Percentiles rank a stretch among this genome's conserved stretches.
phyloP scores from a whole-genome alignment of 2,797 vertebrate species.

The Epinephelus coioides region DNA sequence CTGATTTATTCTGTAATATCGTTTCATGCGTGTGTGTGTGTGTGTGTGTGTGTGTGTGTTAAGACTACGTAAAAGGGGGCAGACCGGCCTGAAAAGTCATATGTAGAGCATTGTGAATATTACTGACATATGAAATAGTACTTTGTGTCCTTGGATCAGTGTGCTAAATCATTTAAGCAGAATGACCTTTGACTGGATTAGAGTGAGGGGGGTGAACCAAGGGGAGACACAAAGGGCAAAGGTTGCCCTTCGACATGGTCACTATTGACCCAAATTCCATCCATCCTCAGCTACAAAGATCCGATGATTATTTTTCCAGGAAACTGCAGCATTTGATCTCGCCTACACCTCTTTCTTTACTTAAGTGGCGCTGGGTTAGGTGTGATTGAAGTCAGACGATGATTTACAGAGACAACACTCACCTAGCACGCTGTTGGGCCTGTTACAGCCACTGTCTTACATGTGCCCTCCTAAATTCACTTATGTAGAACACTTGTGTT shows the following conservation, averaged over 20 bases:
- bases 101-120: conserved; percentile 80
- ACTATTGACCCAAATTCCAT: conserved; percentile 85
- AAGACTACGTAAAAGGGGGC: conserved; percentile 67
- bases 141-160: conserved; percentile 84
- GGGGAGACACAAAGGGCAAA: conserved; percentile 57
- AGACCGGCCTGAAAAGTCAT: conserved; percentile 70
- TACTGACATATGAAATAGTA: conserved; percentile 87
- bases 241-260: conserved; percentile 78
- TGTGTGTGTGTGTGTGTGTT: conserved; percentile 40
- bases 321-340: conserved; percentile 81
- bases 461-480: conserved; percentile 77
- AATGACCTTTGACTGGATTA: conserved; percentile 77
- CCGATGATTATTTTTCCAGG: conserved; percentile 84
- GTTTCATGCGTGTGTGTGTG: conserved; percentile 34
- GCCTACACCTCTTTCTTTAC: conserved; percentile 59
- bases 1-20: conserved; percentile 54
- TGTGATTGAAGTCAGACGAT: conserved; percentile 51
- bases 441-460: conserved; percentile 72
- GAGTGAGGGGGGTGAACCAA: conserved; percentile 43
- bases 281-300: conserved; percentile 75
- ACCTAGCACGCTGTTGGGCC: conserved; percentile 48
- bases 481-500: conserved; percentile 80
- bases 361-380: conserved; percentile 61
- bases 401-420: conserved; percentile 65
- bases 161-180: conserved; percentile 87